These are phyloP conservation scores for Hypotaenidia okinawae DNA, from an alignment of 2,797 vertebrate genomes.

Conservation along the genomic window DNA sequence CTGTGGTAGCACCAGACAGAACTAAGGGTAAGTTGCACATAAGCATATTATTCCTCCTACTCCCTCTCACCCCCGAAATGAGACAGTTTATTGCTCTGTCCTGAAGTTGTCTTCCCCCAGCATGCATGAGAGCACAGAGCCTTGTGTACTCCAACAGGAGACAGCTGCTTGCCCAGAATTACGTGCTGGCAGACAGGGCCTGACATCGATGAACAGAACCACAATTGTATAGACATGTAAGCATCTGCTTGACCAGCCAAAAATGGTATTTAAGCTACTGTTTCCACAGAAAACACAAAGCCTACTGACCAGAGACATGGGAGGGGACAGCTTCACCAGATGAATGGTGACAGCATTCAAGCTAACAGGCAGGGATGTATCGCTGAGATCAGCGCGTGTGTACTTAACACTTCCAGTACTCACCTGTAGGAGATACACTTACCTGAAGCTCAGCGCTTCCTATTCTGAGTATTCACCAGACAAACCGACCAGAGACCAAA, in stretches of 20 bases:
- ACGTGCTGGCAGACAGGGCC: neutral
- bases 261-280: neutral
- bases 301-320: neutral
- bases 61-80: neutral
- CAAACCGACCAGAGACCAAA: neutral
- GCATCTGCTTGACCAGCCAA: neutral
- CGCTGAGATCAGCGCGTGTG: neutral
- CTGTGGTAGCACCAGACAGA: neutral
- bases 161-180: neutral
- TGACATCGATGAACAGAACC: neutral
- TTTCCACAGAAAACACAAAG: neutral
- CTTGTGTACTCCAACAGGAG: neutral
- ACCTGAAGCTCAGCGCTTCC: neutral
- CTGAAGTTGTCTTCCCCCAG: neutral
- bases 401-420: neutral
- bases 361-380: neutral
- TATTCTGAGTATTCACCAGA: neutral
- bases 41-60: neutral
- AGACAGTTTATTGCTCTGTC: neutral
- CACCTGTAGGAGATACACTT: neutral
- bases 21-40: neutral
- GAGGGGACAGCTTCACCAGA: neutral
- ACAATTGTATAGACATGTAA: neutral
- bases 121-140: accelerated
- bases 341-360: neutral